Evolutionary conservation across 1,140 invertebrate genomes (phyloP), one percentile per base, ranked within the genome.

Genomic region (Cotesia typhae): DNA sequence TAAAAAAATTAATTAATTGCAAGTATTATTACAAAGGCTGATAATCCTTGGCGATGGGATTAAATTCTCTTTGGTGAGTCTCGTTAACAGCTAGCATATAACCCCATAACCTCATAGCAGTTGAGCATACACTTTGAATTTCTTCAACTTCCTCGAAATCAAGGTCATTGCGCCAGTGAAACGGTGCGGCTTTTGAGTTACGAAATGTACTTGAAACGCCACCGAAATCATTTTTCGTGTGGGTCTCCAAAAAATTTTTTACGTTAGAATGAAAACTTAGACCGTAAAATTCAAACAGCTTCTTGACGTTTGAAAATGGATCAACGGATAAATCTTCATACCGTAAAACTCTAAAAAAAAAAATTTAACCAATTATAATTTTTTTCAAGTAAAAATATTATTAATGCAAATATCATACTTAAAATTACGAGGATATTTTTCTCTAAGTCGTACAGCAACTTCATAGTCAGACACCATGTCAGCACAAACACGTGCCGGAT

Each of bases 271-370:
- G 92, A 77, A 92, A 91, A 75, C 92, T 87, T 41, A 96, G 83
- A 6, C 92, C 91, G 79, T 94, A 92, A 84, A 95, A 95, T 78
- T 92, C 85, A 69, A 94, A 91, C 3, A 96, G 83, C n/a, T 92
- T 88, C 74, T 91, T 88, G 3, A 91, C 90, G n/a, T 90, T 89
- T 63, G 85, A 87, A 80, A 93, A 92, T 1, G 94, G 92, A 79
- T 94, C 89, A 10, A 94, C 78, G 0, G 94, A 94, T 12, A 96
- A 82, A 81, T 96, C 95, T 86, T 96, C 95, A 81, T 96, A 96
- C 0, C 94, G 89, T 20, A 95, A 82, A 17, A 91, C 91, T 85
- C 94, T 95, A 84, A 3, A 88, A 17, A 63, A 63, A 14, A 14
- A 14, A 14, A 14, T 14, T 14, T 14, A 14, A 14, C 14, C 14